phyloP scores from a whole-genome alignment of 2,888 invertebrate species.

The Cerceris ruficornis region DNA sequence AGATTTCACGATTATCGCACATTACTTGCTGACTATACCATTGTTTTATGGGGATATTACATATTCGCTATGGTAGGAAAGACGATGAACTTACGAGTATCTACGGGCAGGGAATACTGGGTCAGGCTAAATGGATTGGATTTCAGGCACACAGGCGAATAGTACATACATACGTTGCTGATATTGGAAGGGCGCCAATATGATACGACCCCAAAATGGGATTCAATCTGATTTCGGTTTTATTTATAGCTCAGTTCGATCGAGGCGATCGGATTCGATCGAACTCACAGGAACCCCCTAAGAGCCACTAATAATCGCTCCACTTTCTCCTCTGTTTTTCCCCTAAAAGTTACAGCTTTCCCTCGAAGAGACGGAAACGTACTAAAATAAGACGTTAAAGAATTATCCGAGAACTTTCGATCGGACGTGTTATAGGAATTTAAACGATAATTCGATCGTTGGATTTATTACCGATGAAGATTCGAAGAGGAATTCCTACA shows the following conservation, averaged over 20 bases:
- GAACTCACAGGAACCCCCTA: slow-evolving; percentile 12
- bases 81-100: slow-evolving; percentile 43
- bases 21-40: background rate
- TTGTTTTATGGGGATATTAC: slow-evolving; percentile 39
- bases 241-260: slow-evolving; percentile 58
- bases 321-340: slow-evolving; percentile 39
- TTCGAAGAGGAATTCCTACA: too few species aligned
- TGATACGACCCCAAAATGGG: slow-evolving; percentile 59
- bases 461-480: too few species aligned
- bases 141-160: slow-evolving; percentile 52
- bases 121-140: slow-evolving; percentile 71
- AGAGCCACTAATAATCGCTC: slow-evolving; percentile 42
- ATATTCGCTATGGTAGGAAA: background rate
- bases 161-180: slow-evolving; percentile 35
- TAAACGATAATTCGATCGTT: too few species aligned
- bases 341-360: background rate
- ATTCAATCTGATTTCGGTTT: slow-evolving; percentile 67
- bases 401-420: too few species aligned
- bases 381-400: too few species aligned
- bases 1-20: too few species aligned
- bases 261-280: slow-evolving; percentile 33
- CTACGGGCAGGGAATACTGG: slow-evolving; percentile 62
- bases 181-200: slow-evolving; percentile 68
- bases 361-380: too few species aligned
- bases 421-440: too few species aligned